A percentile compares a stretch with the other conserved stretches of the same genome.
Evolutionary conservation across 2,113 vertebrate species (phyloP).

Genomic region (Tretioscincus oriximinensis): DNA sequence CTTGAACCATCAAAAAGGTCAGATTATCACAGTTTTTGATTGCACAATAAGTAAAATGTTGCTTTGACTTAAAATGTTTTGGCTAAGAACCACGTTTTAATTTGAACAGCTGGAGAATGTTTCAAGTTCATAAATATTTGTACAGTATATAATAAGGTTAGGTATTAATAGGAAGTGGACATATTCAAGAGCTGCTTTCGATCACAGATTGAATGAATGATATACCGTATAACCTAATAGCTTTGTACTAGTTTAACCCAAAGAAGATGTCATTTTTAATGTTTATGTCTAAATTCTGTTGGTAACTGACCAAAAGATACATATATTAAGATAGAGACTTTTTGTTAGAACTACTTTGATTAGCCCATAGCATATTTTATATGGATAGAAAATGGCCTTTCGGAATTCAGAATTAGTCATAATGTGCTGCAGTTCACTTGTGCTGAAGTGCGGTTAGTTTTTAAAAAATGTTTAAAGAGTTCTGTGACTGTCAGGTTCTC

Average conservation of each 20-base stretch:
- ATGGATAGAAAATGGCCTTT: neutral
- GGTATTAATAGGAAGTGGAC: slow-evolving; percentile 76
- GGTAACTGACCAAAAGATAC: slow-evolving; percentile 5
- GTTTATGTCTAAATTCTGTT: slow-evolving; percentile 68
- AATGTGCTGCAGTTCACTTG: too few species aligned
- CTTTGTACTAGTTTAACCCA: slow-evolving; percentile 50
- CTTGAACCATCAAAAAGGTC: too few species aligned
- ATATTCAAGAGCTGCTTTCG: slow-evolving; percentile 61
- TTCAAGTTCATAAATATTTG: slow-evolving; percentile 62
- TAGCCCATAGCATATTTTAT: neutral
- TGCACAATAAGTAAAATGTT: slow-evolving; percentile 59
- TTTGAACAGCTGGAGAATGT: slow-evolving; percentile 72
- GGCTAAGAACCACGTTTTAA: slow-evolving; percentile 61
- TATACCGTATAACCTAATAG: slow-evolving; percentile 60
- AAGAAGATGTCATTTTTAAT: slow-evolving; percentile 45
- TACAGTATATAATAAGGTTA: slow-evolving; percentile 69
- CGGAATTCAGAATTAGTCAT: neutral
- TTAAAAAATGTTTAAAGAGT: too few species aligned
- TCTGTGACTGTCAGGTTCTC: too few species aligned
- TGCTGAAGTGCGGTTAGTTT: too few species aligned
- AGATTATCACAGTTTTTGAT: neutral
- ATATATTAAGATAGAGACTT: slow-evolving; percentile 9
- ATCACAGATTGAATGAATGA: slow-evolving; percentile 55
- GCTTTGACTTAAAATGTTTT: slow-evolving; percentile 57
- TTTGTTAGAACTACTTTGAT: slow-evolving; percentile 14